Evolutionary conservation across 2,113 vertebrate genomes (phyloP).

Genomic region (Anhinga rufa): DNA sequence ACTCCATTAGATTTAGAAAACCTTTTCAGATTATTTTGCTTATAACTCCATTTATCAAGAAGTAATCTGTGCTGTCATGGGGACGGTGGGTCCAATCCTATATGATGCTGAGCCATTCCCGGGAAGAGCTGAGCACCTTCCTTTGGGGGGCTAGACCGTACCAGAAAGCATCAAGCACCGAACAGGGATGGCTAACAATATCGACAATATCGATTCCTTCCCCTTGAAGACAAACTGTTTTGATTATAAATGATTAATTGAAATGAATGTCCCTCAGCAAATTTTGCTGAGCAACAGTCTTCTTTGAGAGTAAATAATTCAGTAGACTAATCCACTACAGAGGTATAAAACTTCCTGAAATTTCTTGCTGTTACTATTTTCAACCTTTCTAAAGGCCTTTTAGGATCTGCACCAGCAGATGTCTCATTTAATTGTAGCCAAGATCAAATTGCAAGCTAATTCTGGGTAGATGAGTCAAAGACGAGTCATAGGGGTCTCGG

Average conservation of each 20-base stretch:
- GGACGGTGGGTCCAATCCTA: background rate
- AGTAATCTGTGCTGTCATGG: background rate
- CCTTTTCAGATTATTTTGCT: background rate
- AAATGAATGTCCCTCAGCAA: background rate
- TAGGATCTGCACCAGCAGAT: background rate
- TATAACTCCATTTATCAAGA: background rate
- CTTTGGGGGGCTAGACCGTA: accelerated
- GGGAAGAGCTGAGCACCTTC: background rate
- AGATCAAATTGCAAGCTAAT: background rate
- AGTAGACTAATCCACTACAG: background rate
- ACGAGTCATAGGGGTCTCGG: background rate
- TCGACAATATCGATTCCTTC: background rate
- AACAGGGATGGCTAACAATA: background rate
- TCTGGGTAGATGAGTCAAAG: background rate
- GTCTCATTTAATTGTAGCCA: background rate
- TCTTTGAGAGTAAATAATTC: background rate
- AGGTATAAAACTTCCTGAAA: background rate
- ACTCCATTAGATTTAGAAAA: accelerated
- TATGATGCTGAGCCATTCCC: accelerated
- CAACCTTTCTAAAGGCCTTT: background rate
- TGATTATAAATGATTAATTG: background rate
- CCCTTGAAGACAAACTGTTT: background rate
- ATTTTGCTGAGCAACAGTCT: background rate
- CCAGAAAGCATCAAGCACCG: background rate
- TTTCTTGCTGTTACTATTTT: background rate